Evolutionary conservation across 1,140 invertebrate species (phyloP).

Genomic region (Kradibia gibbosae): DNA sequence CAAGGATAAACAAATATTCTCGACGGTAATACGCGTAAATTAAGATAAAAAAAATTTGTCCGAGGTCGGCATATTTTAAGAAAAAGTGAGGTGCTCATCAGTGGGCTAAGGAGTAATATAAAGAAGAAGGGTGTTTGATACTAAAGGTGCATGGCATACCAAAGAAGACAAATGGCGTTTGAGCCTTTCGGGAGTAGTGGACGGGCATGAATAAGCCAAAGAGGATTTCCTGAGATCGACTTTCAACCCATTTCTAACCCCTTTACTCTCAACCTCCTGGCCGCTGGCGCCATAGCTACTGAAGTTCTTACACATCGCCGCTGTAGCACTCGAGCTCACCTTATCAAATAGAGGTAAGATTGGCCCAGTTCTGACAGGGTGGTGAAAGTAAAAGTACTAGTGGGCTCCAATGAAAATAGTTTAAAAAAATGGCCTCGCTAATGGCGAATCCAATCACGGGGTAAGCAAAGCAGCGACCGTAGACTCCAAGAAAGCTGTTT

Average conservation of each 20-base stretch:
- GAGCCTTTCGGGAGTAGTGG: conserved; percentile 33
- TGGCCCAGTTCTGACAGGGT: neutral
- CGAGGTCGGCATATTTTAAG: neutral
- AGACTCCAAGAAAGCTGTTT: neutral
- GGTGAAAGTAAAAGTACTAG: neutral
- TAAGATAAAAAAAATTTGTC: neutral
- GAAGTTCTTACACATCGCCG: neutral
- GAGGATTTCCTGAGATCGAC: conserved; percentile 41
- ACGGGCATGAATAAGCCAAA: neutral
- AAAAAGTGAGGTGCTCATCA: neutral
- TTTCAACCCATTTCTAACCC: neutral
- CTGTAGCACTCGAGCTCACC: neutral
- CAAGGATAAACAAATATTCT: neutral
- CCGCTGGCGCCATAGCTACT: neutral
- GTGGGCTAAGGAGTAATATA: neutral
- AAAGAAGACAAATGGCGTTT: conserved; percentile 43
- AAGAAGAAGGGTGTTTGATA: neutral
- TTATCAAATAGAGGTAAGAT: neutral
- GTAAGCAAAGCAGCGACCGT: neutral
- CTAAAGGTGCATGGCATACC: neutral
- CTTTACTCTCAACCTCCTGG: neutral
- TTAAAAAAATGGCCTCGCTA: neutral
- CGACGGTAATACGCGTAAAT: neutral
- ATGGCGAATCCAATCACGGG: neutral
- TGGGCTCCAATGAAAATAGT: neutral